Evolutionary conservation across 1,140 invertebrate species (phyloP).

Genomic region (Drosophila funebris): DNA sequence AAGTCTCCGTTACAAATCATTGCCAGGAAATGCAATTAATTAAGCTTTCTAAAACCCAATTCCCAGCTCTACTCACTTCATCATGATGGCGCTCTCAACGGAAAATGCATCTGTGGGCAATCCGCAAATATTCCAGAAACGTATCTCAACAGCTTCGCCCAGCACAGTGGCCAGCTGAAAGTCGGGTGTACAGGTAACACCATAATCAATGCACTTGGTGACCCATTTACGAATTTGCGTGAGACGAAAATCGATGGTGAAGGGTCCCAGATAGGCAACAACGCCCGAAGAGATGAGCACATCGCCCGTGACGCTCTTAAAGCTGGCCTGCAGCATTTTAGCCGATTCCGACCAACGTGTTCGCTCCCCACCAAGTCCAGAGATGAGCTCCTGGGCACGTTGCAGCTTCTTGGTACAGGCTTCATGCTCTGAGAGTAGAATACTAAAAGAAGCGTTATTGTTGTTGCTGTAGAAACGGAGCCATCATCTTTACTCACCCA

Average conservation of each 20-base stretch:
- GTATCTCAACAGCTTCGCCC: slow-evolving; percentile 94
- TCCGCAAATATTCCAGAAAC: slow-evolving; percentile 96
- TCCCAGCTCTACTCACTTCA: slow-evolving; percentile 85
- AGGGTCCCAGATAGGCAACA: slow-evolving; percentile 96
- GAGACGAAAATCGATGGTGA: slow-evolving; percentile 90
- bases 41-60: neutral
- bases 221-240: slow-evolving; percentile 89
- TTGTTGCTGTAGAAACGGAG: neutral
- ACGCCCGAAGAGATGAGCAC: slow-evolving; percentile 94
- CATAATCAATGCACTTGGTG: slow-evolving; percentile 86
- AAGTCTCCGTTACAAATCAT: too few relatives aligned
- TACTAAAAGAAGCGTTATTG: slow-evolving; percentile 82
- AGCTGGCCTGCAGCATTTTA: slow-evolving; percentile 88
- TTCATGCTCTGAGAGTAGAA: slow-evolving; percentile 92
- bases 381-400: slow-evolving; percentile 96
- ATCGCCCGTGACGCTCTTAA: slow-evolving; percentile 89
- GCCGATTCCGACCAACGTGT: slow-evolving; percentile 92
- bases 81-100: slow-evolving; percentile 96
- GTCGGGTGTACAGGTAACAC: slow-evolving; percentile 90
- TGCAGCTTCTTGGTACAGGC: slow-evolving; percentile 95
- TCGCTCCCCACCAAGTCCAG: slow-evolving; percentile 93
- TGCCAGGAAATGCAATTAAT: too few relatives aligned
- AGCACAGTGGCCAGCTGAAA: slow-evolving; percentile 91
- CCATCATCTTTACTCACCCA: slow-evolving; percentile 41
- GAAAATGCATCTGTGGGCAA: slow-evolving; percentile 95